phyloP scores from a whole-genome alignment of 2,797 vertebrate genomes.

The Artibeus lituratus region DNA sequence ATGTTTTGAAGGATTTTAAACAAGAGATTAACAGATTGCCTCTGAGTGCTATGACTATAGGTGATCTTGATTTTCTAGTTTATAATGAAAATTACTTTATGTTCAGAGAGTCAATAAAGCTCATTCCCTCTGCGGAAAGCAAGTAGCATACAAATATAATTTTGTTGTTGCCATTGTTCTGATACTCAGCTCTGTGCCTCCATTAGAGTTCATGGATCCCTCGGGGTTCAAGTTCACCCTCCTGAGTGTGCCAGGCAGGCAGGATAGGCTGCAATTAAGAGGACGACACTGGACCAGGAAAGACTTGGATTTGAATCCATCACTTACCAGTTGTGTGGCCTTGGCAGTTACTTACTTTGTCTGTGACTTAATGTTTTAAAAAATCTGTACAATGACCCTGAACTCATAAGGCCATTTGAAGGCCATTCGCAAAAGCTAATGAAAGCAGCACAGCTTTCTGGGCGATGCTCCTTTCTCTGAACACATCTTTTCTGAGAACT shows the following conservation, averaged over 20 bases:
- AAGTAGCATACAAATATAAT: background rate
- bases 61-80: background rate
- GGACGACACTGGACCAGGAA: background rate
- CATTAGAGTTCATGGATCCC: background rate
- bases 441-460: too few species aligned
- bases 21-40: background rate
- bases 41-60: background rate
- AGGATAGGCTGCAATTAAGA: background rate
- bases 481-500: background rate
- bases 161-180: background rate
- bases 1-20: background rate
- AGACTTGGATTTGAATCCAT: background rate
- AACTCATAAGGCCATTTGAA: background rate
- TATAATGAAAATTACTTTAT: background rate
- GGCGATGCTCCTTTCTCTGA: background rate
- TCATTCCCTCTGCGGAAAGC: background rate
- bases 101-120: background rate
- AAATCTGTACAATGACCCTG: slow-evolving; percentile 1
- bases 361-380: background rate
- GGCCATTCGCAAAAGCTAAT: background rate
- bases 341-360: slow-evolving; percentile 1
- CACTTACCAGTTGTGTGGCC: background rate
- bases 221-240: background rate
- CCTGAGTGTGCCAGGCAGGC: background rate
- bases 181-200: background rate